These are phyloP conservation scores for Manis javanica DNA, from an alignment of 2,797 vertebrate species.

Conservation along the genomic window DNA sequence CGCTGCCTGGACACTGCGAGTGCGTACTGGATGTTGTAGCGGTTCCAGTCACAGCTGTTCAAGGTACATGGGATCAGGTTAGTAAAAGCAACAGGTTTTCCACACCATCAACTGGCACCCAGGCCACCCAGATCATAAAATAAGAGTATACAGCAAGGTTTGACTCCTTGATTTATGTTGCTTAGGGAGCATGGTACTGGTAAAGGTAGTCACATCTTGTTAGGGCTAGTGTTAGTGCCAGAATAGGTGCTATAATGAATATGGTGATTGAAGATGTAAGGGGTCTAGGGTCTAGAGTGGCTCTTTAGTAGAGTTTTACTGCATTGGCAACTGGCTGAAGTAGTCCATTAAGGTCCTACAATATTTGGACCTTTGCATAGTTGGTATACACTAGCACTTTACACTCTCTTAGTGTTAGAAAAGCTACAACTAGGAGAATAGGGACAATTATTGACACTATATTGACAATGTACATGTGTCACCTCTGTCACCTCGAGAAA, in stretches of 20 bases:
- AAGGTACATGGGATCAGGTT: neutral
- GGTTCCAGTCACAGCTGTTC: slow-evolving; percentile 96
- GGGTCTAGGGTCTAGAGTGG: fast-evolving
- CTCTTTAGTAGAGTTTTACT: fast-evolving
- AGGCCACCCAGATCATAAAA: neutral
- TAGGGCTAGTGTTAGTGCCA: fast-evolving
- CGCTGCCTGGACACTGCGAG: slow-evolving; percentile 92
- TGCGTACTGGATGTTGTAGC: slow-evolving; percentile 93
- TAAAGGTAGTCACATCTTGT: neutral
- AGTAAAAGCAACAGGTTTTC: neutral
- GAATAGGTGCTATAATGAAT: fast-evolving
- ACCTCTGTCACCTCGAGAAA: neutral
- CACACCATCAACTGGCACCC: fast-evolving
- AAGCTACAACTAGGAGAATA: no score
- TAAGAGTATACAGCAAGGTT: fast-evolving
- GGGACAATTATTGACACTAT: no score
- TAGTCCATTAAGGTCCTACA: no score
- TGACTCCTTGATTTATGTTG: neutral
- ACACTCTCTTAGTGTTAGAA: no score
- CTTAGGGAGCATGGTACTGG: fast-evolving
- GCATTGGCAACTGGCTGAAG: neutral
- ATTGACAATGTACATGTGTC: neutral
- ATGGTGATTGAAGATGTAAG: fast-evolving
- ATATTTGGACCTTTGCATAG: no score
- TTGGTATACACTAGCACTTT: no score